Base-by-base conservation (phyloP, 2,113 vertebrate genomes). In the Aspidoscelis tigris region DNA sequence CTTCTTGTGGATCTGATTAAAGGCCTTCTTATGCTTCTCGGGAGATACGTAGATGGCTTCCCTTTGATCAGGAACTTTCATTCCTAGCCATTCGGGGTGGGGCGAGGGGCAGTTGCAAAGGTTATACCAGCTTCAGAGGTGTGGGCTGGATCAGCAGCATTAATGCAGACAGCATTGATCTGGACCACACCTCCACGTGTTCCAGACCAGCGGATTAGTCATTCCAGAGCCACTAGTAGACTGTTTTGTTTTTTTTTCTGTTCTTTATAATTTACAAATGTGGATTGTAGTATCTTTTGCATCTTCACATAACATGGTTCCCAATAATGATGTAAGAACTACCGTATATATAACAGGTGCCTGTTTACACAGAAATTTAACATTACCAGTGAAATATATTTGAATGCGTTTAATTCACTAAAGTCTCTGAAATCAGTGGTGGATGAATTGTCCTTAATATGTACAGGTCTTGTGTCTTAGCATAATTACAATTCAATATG, bases 301-400 rank as follows among this genome's bases (percentile, higher is more conserved):
- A 58, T 43, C 43, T 80, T 64, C 26, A 50, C 58, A 75, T 61
- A 66, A 66, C 16, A 24, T 20, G 80, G 55, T 68, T 65, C 9
- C 11, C 18, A 61, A 61, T 24, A 55, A 79, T 66, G 53, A 9
- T 65, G 10, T 41, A 53, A 64, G 24, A 75, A 20, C 2, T 65
- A 33, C 33, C 33, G 33, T 33, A 65, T 39, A 44, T 73, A 50
- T 84, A 41, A 74, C 14, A 74, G 43, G 21, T 64, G 1, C 53
- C 53, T 84, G 24, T 78, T 9, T 78, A 44, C 26, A 44, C 75
- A 75, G 53, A 78, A 33, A 78, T 78, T 16, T 78, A 70, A 84
- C 72, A 50, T 64, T 84, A 11, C 44, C 69, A 80, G 69, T 66
- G 44, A 53, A 61, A 79, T 66, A 50, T n/a, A n/a, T 79, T 80